These are phyloP conservation scores for Calliscelio sp. DNA, from an alignment of 2,888 invertebrate species.

Conservation along the genomic window DNA sequence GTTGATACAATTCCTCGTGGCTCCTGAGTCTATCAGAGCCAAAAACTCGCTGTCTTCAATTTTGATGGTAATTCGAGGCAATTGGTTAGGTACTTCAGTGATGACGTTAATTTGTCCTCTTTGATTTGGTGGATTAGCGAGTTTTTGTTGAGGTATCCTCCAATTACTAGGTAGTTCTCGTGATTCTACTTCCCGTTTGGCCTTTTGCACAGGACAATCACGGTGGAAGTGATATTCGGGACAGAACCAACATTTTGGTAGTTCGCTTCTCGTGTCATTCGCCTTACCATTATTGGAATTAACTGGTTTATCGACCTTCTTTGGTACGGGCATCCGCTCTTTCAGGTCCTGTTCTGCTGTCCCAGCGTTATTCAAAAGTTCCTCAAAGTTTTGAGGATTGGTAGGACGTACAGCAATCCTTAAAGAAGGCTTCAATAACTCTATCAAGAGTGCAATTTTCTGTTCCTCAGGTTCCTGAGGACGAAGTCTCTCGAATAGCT, in stretches of 20 bases:
- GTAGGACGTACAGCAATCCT: neutral
- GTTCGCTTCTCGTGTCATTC: too few species aligned
- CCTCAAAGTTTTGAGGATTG: slow-evolving; percentile 15
- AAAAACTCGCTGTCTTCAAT: neutral
- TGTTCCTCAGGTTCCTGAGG: slow-evolving; percentile 27
- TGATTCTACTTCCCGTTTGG: neutral
- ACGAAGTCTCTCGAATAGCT: slow-evolving; percentile 29
- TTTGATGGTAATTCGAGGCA: neutral
- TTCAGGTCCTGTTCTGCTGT: slow-evolving; percentile 24
- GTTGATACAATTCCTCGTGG: slow-evolving; percentile 51
- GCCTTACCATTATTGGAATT: too few species aligned
- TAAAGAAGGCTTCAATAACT: slow-evolving; percentile 23
- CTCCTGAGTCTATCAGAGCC: slow-evolving; percentile 56
- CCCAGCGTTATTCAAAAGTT: neutral
- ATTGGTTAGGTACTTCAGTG: neutral
- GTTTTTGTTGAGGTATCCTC: too few species aligned
- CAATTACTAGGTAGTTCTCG: neutral
- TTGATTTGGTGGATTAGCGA: neutral
- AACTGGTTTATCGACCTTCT: neutral
- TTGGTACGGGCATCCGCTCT: neutral
- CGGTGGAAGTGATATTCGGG: slow-evolving; percentile 24
- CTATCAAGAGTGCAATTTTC: slow-evolving; percentile 15
- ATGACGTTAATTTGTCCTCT: neutral
- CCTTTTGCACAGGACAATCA: neutral
- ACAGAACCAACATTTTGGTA: slow-evolving; percentile 46